Percentiles rank a stretch among this genome's conserved stretches.
Evolutionary conservation across 1,140 invertebrate species (phyloP).

Genomic region (Periplaneta americana): DNA sequence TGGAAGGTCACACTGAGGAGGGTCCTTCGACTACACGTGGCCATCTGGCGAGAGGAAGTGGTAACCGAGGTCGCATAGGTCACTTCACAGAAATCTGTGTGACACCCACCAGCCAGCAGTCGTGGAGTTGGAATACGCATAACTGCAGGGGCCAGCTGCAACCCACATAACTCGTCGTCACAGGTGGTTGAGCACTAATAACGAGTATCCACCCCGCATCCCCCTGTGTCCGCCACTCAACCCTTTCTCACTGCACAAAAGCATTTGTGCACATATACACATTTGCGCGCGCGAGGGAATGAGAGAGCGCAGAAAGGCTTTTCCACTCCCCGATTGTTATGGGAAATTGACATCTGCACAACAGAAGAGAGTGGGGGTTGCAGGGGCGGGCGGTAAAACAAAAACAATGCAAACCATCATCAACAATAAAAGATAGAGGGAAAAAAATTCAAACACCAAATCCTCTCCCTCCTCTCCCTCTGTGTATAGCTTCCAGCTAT

Average conservation of each 20-base stretch:
- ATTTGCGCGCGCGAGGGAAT: not conserved
- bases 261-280: not conserved
- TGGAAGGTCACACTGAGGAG: too few relatives aligned
- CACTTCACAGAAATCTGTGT: not conserved
- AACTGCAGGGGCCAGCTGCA: not conserved
- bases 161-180: not conserved
- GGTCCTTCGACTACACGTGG: too few relatives aligned
- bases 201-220: not conserved
- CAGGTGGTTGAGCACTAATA: not conserved
- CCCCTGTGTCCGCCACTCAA: not conserved
- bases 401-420: not conserved
- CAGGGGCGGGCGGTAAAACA: not conserved
- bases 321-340: not conserved
- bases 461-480: not conserved
- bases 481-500: not conserved
- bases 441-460: not conserved
- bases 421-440: not conserved
- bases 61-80: not conserved
- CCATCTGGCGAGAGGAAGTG: too few relatives aligned
- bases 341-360: not conserved
- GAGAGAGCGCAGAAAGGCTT: not conserved
- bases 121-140: not conserved
- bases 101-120: too few relatives aligned
- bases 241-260: not conserved
- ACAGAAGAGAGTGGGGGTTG: not conserved